These are phyloP conservation scores for Semaprochilodus insignis DNA, from an alignment of 2,797 vertebrate species.

Conservation along the genomic window DNA sequence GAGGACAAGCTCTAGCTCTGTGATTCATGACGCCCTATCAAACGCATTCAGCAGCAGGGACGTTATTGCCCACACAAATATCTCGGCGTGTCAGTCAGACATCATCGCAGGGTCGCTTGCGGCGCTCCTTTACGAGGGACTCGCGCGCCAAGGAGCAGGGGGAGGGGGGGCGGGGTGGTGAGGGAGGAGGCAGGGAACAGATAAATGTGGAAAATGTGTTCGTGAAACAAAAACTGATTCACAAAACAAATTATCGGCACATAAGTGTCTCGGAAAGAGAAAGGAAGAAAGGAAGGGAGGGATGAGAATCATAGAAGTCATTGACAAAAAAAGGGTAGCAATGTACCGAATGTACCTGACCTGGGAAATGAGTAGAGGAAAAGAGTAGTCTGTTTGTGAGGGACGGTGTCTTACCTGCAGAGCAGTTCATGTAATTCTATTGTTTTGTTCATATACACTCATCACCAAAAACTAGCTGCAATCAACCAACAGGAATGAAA, in stretches of 20 bases:
- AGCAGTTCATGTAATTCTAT: too few species aligned
- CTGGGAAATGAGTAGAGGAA: background rate
- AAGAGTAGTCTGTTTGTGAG: too few species aligned
- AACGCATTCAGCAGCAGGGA: conserved; percentile 1
- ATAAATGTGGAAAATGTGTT: background rate
- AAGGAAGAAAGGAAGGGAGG: background rate
- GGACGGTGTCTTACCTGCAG: background rate
- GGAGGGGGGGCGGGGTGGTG: background rate
- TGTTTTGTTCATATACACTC: too few species aligned
- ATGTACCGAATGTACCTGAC: background rate
- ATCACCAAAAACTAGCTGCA: too few species aligned
- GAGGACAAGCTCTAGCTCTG: background rate
- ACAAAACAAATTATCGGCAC: background rate
- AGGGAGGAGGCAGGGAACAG: background rate
- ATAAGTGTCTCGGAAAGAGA: background rate
- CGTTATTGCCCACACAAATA: conserved; percentile 40
- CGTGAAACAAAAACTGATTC: background rate
- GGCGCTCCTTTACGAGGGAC: conserved; percentile 11
- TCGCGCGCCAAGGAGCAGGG: background rate
- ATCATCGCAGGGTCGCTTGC: conserved; percentile 26
- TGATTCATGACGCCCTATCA: conserved; percentile 44
- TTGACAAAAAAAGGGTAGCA: background rate
- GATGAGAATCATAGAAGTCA: background rate
- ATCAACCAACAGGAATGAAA: too few species aligned
- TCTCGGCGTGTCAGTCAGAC: conserved; percentile 22